phyloP scores from a whole-genome alignment of 2,797 vertebrate species.

The Anguilla pacifica region DNA sequence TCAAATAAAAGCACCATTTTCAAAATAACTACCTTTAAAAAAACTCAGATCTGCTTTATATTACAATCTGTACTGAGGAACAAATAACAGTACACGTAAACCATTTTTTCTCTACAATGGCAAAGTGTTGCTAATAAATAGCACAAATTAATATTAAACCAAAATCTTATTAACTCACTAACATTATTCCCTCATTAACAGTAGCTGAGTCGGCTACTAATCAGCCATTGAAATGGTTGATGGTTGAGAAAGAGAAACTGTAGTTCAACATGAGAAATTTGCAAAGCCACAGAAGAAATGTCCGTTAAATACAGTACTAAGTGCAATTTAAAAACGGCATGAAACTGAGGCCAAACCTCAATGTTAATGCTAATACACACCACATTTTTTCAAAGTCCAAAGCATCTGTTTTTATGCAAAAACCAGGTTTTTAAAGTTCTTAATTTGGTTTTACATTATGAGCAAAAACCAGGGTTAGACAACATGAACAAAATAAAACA shows the following conservation, averaged over 20 bases:
- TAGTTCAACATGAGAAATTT: background rate
- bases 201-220: background rate
- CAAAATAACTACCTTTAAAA: constrained; percentile 15
- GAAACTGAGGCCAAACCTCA: background rate
- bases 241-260: background rate
- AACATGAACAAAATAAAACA: background rate
- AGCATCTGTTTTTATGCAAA: background rate
- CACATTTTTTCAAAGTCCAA: background rate
- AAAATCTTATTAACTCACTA: background rate
- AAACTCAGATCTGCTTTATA: background rate
- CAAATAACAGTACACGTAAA: background rate
- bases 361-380: background rate
- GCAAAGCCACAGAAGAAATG: background rate
- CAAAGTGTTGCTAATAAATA: background rate
- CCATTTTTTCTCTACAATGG: background rate
- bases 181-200: background rate
- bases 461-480: background rate
- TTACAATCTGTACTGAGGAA: background rate
- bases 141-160: background rate
- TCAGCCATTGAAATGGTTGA: background rate
- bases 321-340: constrained; percentile 18
- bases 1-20: background rate
- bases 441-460: background rate
- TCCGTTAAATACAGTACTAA: constrained; percentile 4
- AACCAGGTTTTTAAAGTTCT: background rate